phyloP scores from a whole-genome alignment of 2,888 invertebrate genomes.

The Brachylomia viminalis region DNA sequence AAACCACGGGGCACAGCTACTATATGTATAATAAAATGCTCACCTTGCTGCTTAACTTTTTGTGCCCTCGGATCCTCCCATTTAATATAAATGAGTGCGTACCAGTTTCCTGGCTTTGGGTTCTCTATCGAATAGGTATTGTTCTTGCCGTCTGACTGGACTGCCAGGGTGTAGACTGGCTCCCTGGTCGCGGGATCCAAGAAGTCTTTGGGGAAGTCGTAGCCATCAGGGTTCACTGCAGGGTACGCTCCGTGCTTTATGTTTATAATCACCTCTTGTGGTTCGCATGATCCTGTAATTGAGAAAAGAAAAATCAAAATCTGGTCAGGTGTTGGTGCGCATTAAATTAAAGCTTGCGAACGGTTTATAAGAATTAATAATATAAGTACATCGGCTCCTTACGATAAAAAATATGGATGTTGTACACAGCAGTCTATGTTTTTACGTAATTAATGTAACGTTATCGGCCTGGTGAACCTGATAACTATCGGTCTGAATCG shows the following conservation, averaged over 20 bases:
- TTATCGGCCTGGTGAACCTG: background rate
- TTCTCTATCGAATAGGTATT: slow-evolving; percentile 91
- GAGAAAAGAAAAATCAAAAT: slow-evolving; percentile 5
- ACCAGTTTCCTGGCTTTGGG: slow-evolving; percentile 95
- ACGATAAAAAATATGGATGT: background rate
- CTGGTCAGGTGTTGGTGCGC: no score
- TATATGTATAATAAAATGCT: slow-evolving; percentile 53
- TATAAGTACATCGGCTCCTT: background rate
- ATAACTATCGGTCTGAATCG: slow-evolving; percentile 4
- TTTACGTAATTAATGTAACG: no score
- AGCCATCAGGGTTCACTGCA: slow-evolving; percentile 95
- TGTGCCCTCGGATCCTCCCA: slow-evolving; percentile 94
- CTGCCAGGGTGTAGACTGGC: slow-evolving; percentile 89
- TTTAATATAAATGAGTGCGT: slow-evolving; percentile 94
- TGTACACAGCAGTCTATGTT: background rate
- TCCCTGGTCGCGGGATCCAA: slow-evolving; percentile 87
- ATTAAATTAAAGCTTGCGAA: background rate
- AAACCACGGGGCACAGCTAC: no score
- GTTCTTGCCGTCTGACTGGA: slow-evolving; percentile 91
- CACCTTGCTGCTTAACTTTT: slow-evolving; percentile 94
- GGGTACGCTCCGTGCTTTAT: slow-evolving; percentile 96
- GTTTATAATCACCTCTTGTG: slow-evolving; percentile 92
- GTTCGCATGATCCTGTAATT: slow-evolving; percentile 90
- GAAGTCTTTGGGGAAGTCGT: slow-evolving; percentile 93
- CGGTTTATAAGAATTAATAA: background rate